Evolutionary conservation across 2,797 vertebrate genomes (phyloP).

Genomic region (Pantherophis alleghaniensis): DNA sequence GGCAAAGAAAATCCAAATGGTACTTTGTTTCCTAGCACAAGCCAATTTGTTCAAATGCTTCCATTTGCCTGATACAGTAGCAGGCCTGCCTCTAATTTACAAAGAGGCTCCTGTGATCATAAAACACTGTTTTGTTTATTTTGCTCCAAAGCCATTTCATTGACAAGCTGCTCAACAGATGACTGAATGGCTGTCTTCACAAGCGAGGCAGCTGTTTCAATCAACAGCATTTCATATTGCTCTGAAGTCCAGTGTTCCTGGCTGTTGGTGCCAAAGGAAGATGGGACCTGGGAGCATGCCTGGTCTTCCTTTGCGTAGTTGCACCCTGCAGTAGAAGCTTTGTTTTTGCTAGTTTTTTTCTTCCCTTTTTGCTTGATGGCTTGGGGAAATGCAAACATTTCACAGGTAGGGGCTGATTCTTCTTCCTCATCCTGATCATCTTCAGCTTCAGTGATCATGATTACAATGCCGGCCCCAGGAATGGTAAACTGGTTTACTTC

Average conservation of each 20-base stretch:
- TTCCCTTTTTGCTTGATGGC: conserved; percentile 67
- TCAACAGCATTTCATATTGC: conserved; percentile 74
- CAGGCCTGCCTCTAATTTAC: too few relatives aligned
- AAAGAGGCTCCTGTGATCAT: conserved; percentile 43
- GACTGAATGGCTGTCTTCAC: conserved; percentile 80
- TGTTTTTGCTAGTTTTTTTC: conserved; percentile 47
- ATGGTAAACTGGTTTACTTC: conserved; percentile 52
- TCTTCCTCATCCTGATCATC: conserved; percentile 64
- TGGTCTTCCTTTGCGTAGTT: conserved; percentile 13
- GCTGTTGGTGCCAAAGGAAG: conserved; percentile 25
- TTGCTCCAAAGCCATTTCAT: conserved; percentile 73
- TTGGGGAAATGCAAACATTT: conserved; percentile 62
- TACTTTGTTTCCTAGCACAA: neutral
- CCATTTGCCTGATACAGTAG: neutral
- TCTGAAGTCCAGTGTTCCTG: conserved; percentile 71
- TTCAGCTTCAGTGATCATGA: conserved; percentile 74
- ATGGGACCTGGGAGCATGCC: conserved; percentile 35
- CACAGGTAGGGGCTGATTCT: conserved; percentile 68
- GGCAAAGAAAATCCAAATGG: neutral
- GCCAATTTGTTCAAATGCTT: neutral
- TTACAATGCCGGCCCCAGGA: conserved; percentile 64
- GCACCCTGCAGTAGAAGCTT: conserved; percentile 26
- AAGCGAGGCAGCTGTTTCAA: conserved; percentile 78
- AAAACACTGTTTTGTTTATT: conserved; percentile 72
- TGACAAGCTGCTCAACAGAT: conserved; percentile 81